Conservation (phyloP, 2,797 vertebrate genomes). For the Dallia pectoralis region DNA sequence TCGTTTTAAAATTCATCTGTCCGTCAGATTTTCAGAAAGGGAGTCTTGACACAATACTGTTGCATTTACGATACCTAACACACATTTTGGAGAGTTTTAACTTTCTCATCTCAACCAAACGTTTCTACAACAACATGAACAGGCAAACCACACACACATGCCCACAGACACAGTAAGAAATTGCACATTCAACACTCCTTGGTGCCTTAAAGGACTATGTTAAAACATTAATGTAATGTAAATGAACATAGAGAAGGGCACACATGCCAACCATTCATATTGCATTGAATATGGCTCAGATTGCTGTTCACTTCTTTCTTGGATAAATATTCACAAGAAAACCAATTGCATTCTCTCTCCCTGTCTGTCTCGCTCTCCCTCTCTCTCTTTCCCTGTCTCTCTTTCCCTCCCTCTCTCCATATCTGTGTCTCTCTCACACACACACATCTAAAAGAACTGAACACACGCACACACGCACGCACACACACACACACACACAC, state of each 20-base stretch:
- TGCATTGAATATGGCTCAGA: constrained; percentile 81
- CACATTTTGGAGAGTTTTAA: constrained; percentile 19
- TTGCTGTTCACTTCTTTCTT: constrained; percentile 34
- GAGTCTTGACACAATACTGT: background rate
- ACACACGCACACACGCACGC: constrained; percentile 20
- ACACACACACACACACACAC: constrained; percentile 2
- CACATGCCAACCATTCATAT: constrained; percentile 72
- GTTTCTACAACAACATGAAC: constrained; percentile 41
- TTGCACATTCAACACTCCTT: constrained; percentile 58
- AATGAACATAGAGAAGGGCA: constrained; percentile 67
- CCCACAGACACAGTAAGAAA: constrained; percentile 54
- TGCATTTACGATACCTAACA: constrained; percentile 28
- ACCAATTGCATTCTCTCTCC: too few relatives aligned
- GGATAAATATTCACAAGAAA: constrained; percentile 33
- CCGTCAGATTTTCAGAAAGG: background rate
- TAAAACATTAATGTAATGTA: constrained; percentile 81
- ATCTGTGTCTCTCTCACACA: background rate
- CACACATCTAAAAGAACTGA: constrained; percentile 4
- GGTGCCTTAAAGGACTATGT: constrained; percentile 56
- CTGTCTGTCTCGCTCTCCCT: background rate
- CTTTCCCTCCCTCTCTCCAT: background rate
- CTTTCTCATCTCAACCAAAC: background rate
- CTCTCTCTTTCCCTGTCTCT: background rate
- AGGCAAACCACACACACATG: constrained; percentile 37
- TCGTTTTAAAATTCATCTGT: background rate